Conservation (phyloP, 2,888 invertebrate genomes). For the Acrocyrtus sp. region DNA sequence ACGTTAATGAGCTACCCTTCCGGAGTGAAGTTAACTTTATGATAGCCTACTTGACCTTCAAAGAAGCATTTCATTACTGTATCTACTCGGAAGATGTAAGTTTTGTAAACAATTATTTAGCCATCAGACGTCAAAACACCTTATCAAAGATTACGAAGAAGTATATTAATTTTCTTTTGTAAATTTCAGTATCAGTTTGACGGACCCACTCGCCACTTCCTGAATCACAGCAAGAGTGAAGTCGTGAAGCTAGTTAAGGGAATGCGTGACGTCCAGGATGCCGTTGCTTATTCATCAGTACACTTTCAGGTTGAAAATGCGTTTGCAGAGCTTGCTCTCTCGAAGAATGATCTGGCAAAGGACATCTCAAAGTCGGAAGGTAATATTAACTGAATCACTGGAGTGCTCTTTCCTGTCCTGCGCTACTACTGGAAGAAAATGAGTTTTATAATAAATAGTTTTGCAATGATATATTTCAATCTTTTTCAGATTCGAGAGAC, state of each 20-base stretch:
- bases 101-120: not conserved
- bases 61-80: slow-evolving; percentile 24
- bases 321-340: not conserved
- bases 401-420: too few relatives aligned
- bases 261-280: slow-evolving; percentile 49
- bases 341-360: slow-evolving; percentile 8
- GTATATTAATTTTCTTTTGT: slow-evolving; percentile 5
- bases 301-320: not conserved
- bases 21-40: slow-evolving; percentile 11
- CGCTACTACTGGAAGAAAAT: too few relatives aligned
- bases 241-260: slow-evolving; percentile 13
- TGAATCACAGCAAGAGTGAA: slow-evolving; percentile 32
- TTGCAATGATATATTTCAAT: too few relatives aligned
- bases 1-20: not conserved
- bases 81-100: slow-evolving; percentile 20
- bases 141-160: not conserved
- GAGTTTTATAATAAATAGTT: too few relatives aligned
- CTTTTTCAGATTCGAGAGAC: too few relatives aligned
- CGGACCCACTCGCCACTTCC: slow-evolving; percentile 23
- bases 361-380: too few relatives aligned
- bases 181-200: slow-evolving; percentile 38
- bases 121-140: not conserved
- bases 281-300: slow-evolving; percentile 21
- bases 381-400: too few relatives aligned
- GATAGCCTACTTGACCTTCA: slow-evolving; percentile 6